Percentiles rank a stretch among this genome's conserved stretches.
These are phyloP conservation scores for Gallinago jamesoni DNA, from an alignment of 2,113 vertebrate genomes.

Conservation along the genomic window DNA sequence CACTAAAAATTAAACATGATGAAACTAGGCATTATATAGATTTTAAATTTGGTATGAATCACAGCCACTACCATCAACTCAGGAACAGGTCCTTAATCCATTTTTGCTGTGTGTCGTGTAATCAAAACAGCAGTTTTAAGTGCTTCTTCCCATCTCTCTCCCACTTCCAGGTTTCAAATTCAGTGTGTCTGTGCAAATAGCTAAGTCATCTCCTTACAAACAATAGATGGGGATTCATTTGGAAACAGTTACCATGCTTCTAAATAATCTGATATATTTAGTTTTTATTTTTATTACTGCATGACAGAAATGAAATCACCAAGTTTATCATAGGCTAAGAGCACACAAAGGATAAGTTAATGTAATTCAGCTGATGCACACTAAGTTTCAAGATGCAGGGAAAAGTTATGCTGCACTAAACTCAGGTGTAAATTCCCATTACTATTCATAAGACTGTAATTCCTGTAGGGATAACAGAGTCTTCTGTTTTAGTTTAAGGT, in stretches of 20 bases:
- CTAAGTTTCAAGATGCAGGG: background rate
- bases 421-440: background rate
- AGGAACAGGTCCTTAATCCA: background rate
- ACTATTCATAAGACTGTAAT: background rate
- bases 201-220: background rate
- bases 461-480: background rate
- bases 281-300: background rate
- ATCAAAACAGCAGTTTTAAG: background rate
- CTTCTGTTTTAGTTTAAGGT: background rate
- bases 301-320: background rate
- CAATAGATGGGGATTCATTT: background rate
- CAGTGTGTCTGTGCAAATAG: background rate
- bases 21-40: background rate
- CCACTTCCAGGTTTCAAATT: background rate
- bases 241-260: background rate
- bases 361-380: background rate
- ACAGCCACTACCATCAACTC: background rate
- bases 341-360: background rate
- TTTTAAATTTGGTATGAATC: background rate
- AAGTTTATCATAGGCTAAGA: background rate
- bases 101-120: background rate
- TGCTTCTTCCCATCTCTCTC: background rate
- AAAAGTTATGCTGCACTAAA: background rate
- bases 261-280: background rate
- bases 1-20: background rate